Conservation (phyloP, 2,888 invertebrate genomes). For the Ganaspis brasiliensis region DNA sequence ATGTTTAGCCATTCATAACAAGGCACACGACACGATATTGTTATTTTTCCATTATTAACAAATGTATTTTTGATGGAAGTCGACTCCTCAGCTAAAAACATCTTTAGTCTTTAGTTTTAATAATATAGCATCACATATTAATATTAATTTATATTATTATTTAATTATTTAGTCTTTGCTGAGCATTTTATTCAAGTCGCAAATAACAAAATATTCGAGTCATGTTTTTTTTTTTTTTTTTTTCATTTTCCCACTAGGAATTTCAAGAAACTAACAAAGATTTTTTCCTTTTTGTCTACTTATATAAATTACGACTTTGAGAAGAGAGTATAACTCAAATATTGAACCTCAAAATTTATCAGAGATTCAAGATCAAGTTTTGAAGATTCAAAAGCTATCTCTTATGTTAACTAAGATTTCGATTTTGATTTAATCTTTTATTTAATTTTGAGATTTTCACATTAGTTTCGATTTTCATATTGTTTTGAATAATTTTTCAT, state of each 20-base stretch:
- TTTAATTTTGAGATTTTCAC: not conserved
- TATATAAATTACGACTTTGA: constrained; percentile 31
- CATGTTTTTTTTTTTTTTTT: constrained; percentile 29
- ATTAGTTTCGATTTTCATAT: not conserved
- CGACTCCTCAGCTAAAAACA: constrained; percentile 30
- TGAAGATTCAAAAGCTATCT: too few species aligned
- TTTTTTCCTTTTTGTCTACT: not conserved
- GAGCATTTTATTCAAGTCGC: constrained; percentile 17
- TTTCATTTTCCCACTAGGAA: not conserved
- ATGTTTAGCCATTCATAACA: constrained; percentile 50
- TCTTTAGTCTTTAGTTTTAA: constrained; percentile 1
- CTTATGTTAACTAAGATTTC: too few species aligned
- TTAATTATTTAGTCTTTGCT: not conserved
- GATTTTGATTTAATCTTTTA: not conserved
- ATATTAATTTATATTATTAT: constrained; percentile 26
- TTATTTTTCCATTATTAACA: constrained; percentile 27
- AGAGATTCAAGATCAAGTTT: too few species aligned
- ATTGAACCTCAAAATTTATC: too few species aligned
- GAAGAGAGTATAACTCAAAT: too few species aligned
- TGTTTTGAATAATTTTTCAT: constrained; percentile 22
- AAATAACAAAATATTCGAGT: constrained; percentile 39
- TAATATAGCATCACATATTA: constrained; percentile 7
- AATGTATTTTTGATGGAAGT: constrained; percentile 21
- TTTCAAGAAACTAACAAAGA: not conserved
- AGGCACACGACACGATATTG: constrained; percentile 59